phyloP scores from a whole-genome alignment of 2,888 invertebrate species.

The Acronicta psi region DNA sequence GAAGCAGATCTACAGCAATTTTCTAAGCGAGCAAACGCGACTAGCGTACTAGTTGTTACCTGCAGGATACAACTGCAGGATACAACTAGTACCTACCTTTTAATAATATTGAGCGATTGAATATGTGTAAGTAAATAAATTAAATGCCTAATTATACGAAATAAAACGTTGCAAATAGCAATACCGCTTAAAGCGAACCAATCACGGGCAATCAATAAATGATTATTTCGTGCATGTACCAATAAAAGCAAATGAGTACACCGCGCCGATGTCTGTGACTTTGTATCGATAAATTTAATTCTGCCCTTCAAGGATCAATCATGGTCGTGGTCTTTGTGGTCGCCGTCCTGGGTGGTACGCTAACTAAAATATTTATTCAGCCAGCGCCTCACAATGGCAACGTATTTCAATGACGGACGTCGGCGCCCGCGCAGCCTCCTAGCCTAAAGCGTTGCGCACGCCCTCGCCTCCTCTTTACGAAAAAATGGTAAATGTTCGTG shows the following conservation, averaged over 20 bases:
- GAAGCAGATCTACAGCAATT: too few species aligned
- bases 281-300: slow-evolving; percentile 67
- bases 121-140: neutral
- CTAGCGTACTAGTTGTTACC: too few species aligned
- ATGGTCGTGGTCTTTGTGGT: slow-evolving; percentile 73
- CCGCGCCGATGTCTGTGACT: slow-evolving; percentile 47
- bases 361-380: slow-evolving; percentile 86
- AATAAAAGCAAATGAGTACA: slow-evolving; percentile 51
- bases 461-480: slow-evolving; percentile 56
- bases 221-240: slow-evolving; percentile 49
- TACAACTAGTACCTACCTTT: too few species aligned
- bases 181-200: slow-evolving; percentile 31
- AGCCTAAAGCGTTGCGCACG: slow-evolving; percentile 65
- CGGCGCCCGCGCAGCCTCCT: slow-evolving; percentile 61
- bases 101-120: too few species aligned
- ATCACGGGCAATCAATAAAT: slow-evolving; percentile 52
- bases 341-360: slow-evolving; percentile 84
- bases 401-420: slow-evolving; percentile 82
- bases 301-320: slow-evolving; percentile 85
- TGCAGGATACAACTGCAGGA: too few species aligned
- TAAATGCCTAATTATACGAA: slow-evolving; percentile 5
- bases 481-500: slow-evolving; percentile 49
- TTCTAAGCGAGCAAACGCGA: too few species aligned
- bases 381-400: slow-evolving; percentile 81
- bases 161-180: slow-evolving; percentile 18